Evolutionary conservation across 2,113 vertebrate genomes (phyloP), one percentile per base, ranked within the genome.

Genomic region (Gadus macrocephalus): DNA sequence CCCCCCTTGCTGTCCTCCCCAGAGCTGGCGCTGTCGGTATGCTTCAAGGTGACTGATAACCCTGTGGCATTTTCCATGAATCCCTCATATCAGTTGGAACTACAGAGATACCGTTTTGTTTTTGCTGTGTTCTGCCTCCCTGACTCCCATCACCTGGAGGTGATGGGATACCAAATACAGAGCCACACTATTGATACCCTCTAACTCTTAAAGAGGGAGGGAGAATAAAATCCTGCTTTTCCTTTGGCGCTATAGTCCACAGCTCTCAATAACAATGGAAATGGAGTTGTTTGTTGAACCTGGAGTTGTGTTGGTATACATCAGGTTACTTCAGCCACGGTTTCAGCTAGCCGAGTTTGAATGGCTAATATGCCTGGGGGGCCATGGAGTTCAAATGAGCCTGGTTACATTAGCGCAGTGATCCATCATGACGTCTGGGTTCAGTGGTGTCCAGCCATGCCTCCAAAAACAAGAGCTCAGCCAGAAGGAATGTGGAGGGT

Each of bases 401-500:
- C 58, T 14, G 0, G 2, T 7, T 73, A 63, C 68, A 67, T 68
- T 42, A 53, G 72, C 28, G 72, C 75, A 58, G 67, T 74, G 78
- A 84, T 74, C 69, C 49, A 3, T 64, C n/a, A 19, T 16, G 11
- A 64, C 83, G 72, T 67, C 20, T 77, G 66, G 64, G 59, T 81
- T 76, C 71, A 42, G 16, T 70, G 12, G 25, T 1, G 9, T 56
- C 0, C 64, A 66, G 62, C 25, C 69, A 12, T 64, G 73, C 20
- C 58, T 61, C 53, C 15, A 71, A 87, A 81, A 87, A 84, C 78
- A 87, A 83, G 72, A 76, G 73, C 78, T 73, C 77, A 79, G 80
- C 61, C n/a, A 6, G n/a, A 77, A 84, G 86, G 86, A 86, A 86
- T 89, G 87, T 67, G 69, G 71, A 79, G 70, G 67, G 67, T 49